Percentiles rank a stretch among this genome's conserved stretches.
phyloP scores from a whole-genome alignment of 2,797 vertebrate species.

The Ciconia nigra region DNA sequence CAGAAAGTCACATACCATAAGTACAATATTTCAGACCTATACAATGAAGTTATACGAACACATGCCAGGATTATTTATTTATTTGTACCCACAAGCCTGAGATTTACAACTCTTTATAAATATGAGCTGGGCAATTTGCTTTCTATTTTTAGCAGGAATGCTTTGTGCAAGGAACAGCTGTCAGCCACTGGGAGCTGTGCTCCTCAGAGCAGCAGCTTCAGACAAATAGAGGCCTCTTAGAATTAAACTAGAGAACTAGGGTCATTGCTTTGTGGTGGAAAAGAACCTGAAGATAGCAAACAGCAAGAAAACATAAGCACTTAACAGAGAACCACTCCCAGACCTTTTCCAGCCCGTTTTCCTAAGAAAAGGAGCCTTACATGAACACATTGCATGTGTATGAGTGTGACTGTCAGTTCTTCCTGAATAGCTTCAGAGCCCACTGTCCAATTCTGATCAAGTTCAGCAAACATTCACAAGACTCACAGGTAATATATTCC shows the following conservation, averaged over 20 bases:
- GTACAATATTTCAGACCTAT: constrained; percentile 20
- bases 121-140: constrained; percentile 25
- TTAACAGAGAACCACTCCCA: not conserved
- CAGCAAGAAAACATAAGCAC: not conserved
- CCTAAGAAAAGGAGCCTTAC: not conserved
- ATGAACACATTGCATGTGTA: not conserved
- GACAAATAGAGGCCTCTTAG: constrained; percentile 5
- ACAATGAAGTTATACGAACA: not conserved
- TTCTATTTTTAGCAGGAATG: constrained; percentile 45
- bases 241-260: not conserved
- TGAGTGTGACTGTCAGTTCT: rapidly evolving
- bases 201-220: constrained; percentile 30
- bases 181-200: constrained; percentile 16
- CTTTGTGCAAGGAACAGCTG: constrained; percentile 28
- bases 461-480: not conserved
- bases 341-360: not conserved
- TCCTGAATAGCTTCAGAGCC: not conserved
- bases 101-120: constrained; percentile 48
- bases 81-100: constrained; percentile 12
- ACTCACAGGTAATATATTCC: not conserved
- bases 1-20: not conserved
- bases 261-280: not conserved
- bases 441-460: not conserved
- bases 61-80: constrained; percentile 45
- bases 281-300: not conserved